Percentiles rank a stretch among this genome's conserved stretches.
Conservation (phyloP, 2,113 vertebrate genomes). For the Artemisiospiza belli region DNA sequence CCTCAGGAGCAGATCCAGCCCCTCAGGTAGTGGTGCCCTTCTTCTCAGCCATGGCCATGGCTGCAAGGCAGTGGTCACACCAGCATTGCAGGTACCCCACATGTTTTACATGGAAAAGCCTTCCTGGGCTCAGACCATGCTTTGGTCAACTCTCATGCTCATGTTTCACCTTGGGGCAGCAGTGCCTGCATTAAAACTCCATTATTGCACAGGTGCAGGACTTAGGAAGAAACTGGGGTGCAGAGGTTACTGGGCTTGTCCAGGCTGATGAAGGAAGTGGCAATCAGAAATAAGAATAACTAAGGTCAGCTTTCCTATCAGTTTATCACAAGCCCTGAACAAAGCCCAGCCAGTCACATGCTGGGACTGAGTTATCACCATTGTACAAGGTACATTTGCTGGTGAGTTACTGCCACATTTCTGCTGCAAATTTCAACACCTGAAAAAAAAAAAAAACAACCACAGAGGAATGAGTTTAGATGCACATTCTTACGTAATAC, state of each 20-base stretch:
- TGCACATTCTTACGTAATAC: neutral
- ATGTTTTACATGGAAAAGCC: neutral
- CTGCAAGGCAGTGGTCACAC: rapidly evolving
- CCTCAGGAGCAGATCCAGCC: neutral
- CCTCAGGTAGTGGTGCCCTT: rapidly evolving
- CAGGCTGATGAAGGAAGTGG: neutral
- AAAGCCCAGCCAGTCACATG: neutral
- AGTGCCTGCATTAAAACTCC: neutral
- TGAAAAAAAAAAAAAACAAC: neutral
- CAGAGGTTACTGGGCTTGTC: neutral
- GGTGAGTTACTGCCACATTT: neutral
- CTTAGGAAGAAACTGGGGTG: neutral
- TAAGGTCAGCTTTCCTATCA: neutral
- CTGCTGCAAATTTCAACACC: neutral
- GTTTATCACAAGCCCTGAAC: neutral
- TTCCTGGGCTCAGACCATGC: neutral
- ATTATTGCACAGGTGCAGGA: neutral
- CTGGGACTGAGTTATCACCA: neutral
- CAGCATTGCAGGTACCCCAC: neutral
- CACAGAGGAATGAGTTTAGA: neutral
- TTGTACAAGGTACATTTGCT: neutral
- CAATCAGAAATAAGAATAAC: neutral
- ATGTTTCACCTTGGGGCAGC: neutral
- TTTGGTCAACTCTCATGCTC: neutral
- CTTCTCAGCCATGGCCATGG: rapidly evolving